Conservation (phyloP, 2,888 invertebrate genomes). For the Chrysina gloriosa region DNA sequence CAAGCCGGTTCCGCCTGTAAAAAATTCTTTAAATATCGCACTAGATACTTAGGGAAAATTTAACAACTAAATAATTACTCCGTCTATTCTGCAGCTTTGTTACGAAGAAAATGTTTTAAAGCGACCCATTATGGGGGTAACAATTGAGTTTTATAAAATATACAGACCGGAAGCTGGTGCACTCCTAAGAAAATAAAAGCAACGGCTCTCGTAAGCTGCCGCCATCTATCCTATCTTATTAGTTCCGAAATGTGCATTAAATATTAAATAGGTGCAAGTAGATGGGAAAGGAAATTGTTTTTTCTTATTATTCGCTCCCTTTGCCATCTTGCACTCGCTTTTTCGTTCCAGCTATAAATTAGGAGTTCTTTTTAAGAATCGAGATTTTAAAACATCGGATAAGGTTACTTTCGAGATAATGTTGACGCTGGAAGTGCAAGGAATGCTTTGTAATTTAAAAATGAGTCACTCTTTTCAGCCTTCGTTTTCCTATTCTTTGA, state of each 20-base stretch:
- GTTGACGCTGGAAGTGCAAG: not conserved
- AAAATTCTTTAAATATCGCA: conserved; percentile 29
- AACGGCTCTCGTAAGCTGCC: no score
- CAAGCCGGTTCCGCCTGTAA: not conserved
- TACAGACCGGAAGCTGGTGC: not conserved
- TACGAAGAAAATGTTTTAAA: conserved; percentile 31
- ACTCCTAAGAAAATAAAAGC: conserved; percentile 3
- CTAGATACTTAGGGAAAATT: conserved; percentile 29
- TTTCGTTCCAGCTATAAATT: conserved; percentile 5
- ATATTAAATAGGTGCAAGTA: not conserved
- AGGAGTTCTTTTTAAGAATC: not conserved
- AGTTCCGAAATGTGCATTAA: conserved; percentile 14
- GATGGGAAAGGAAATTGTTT: not conserved
- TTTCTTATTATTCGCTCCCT: not conserved
- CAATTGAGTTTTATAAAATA: conserved; percentile 34
- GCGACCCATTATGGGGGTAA: conserved; percentile 24
- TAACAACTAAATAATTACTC: conserved; percentile 39
- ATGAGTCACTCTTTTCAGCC: not conserved
- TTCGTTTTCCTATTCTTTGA: not conserved
- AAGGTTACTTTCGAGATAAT: not conserved
- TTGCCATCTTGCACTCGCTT: not conserved
- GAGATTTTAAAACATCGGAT: not conserved
- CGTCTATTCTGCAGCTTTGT: conserved; percentile 29
- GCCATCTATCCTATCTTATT: not conserved
- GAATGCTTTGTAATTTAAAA: conserved; percentile 6